phyloP scores from a whole-genome alignment of 2,888 invertebrate species.

The Bedellia somnulentella region DNA sequence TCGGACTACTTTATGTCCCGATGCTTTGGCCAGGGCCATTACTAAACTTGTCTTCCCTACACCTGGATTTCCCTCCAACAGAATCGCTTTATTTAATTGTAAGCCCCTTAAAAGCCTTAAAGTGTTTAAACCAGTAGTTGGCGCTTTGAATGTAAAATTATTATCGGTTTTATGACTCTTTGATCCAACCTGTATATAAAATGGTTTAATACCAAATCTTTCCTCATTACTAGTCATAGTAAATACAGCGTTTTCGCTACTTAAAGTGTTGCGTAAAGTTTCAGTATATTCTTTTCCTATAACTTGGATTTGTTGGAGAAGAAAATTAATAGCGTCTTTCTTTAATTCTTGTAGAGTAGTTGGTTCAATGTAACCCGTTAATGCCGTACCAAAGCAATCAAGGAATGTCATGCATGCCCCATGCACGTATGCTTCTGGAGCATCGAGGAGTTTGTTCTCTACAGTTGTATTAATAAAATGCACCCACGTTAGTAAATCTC shows the following conservation, averaged over 20 bases:
- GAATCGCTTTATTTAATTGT: slow-evolving; percentile 87
- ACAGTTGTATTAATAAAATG: slow-evolving; percentile 77
- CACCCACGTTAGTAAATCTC: slow-evolving; percentile 93
- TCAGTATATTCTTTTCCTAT: slow-evolving; percentile 34
- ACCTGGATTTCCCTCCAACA: slow-evolving; percentile 96
- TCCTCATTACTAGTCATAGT: slow-evolving; percentile 27
- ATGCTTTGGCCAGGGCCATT: slow-evolving; percentile 81
- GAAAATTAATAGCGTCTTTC: slow-evolving; percentile 54
- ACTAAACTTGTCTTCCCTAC: slow-evolving; percentile 98
- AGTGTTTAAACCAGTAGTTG: slow-evolving; percentile 80
- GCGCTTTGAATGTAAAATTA: slow-evolving; percentile 73
- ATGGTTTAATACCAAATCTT: slow-evolving; percentile 77
- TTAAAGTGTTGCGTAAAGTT: slow-evolving; percentile 23
- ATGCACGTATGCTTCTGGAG: slow-evolving; percentile 76
- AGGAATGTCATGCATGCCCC: slow-evolving; percentile 90
- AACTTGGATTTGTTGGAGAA: slow-evolving; percentile 53
- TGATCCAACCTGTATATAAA: slow-evolving; percentile 66
- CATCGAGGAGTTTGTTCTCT: slow-evolving; percentile 33
- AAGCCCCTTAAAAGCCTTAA: slow-evolving; percentile 84
- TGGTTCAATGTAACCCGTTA: slow-evolving; percentile 70
- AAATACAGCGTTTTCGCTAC: slow-evolving; percentile 28
- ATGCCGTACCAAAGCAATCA: slow-evolving; percentile 87
- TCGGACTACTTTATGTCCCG: slow-evolving; percentile 82
- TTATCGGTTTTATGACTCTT: slow-evolving; percentile 19
- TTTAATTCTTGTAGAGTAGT: slow-evolving; percentile 42